Percentiles rank a stretch among this genome's conserved stretches.
These are phyloP conservation scores for Agonopterix subpropinquella DNA, from an alignment of 2,888 invertebrate species.

Conservation along the genomic window DNA sequence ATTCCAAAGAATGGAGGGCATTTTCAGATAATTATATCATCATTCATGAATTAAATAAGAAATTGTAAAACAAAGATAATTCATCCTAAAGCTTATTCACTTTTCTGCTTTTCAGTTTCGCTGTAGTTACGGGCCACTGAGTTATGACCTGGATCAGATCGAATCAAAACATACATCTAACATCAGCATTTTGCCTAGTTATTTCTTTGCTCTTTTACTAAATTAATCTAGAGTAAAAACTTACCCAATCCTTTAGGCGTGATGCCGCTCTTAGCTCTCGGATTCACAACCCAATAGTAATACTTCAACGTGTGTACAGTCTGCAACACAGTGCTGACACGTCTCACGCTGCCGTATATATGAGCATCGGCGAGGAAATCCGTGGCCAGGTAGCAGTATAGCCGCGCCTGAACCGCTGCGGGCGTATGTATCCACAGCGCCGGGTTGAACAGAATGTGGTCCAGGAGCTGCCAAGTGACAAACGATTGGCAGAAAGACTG, in stretches of 20 bases:
- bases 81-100: too few relatives aligned
- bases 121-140: too few relatives aligned
- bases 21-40: too few relatives aligned
- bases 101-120: too few relatives aligned
- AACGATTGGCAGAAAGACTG: slow-evolving; percentile 94
- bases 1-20: too few relatives aligned
- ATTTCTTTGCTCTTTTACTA: too few relatives aligned
- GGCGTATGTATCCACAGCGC: slow-evolving; percentile 99
- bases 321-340: slow-evolving; percentile 98
- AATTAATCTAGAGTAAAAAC: slow-evolving; percentile 25
- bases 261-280: slow-evolving; percentile 95
- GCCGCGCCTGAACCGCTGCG: slow-evolving; percentile 93
- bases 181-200: too few relatives aligned
- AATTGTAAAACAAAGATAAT: too few relatives aligned
- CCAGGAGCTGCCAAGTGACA: slow-evolving; percentile 96
- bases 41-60: too few relatives aligned
- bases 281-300: slow-evolving; percentile 99
- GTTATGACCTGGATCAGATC: too few relatives aligned
- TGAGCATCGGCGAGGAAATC: slow-evolving; percentile 98
- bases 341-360: slow-evolving; percentile 96
- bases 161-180: too few relatives aligned
- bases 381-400: slow-evolving; percentile 99
- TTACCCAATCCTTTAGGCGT: slow-evolving; percentile 95
- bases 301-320: slow-evolving; percentile 99
- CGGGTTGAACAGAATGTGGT: slow-evolving; percentile 99